phyloP scores from a whole-genome alignment of 1,140 invertebrate genomes.

The Nephotettix cincticeps region DNA sequence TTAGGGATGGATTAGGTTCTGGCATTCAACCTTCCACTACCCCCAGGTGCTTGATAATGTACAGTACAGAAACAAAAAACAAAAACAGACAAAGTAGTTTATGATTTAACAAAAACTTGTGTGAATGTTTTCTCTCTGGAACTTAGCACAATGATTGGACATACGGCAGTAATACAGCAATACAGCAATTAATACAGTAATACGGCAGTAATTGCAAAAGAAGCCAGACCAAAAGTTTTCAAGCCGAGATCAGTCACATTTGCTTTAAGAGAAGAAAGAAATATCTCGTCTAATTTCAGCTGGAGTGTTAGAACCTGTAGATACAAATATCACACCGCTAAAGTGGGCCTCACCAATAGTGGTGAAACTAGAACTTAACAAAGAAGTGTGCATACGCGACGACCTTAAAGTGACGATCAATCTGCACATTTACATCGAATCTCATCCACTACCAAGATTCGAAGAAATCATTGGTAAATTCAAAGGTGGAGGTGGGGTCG shows the following conservation, averaged over 20 bases:
- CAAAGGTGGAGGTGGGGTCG: background rate
- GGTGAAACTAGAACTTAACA: background rate
- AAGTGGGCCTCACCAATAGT: background rate
- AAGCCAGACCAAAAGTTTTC: background rate
- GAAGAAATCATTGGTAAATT: background rate
- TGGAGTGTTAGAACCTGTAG: background rate
- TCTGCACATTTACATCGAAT: background rate
- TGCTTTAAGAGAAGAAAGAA: background rate
- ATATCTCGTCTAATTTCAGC: background rate
- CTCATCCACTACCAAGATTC: background rate
- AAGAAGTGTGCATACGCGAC: background rate
- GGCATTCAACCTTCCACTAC: too few species aligned
- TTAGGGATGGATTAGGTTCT: too few species aligned
- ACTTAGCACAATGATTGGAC: too few species aligned
- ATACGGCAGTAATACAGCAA: background rate
- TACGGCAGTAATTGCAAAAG: too few species aligned
- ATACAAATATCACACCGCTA: background rate
- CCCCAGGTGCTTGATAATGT: too few species aligned
- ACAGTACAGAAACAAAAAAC: too few species aligned
- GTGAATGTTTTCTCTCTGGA: too few species aligned
- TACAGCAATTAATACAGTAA: too few species aligned
- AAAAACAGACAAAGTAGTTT: too few species aligned
- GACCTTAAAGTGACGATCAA: background rate
- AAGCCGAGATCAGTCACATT: background rate
- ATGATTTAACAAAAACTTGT: too few species aligned